These are phyloP conservation scores for Dendropsophus ebraccatus DNA, from an alignment of 2,113 vertebrate species.

Conservation along the genomic window DNA sequence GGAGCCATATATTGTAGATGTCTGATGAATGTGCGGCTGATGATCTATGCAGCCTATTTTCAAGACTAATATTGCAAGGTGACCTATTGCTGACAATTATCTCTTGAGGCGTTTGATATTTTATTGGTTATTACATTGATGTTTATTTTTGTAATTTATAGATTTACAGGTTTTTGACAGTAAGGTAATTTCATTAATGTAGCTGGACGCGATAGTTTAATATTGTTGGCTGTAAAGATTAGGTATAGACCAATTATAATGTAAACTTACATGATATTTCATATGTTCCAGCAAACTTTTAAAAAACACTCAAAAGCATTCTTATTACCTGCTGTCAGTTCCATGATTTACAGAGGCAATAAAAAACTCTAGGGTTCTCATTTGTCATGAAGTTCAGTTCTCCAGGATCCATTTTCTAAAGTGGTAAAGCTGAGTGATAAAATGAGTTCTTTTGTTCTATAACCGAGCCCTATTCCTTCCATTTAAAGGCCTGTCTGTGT, in stretches of 20 bases:
- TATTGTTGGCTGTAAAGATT: neutral
- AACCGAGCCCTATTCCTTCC: constrained; percentile 73
- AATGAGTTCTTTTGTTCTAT: constrained; percentile 83
- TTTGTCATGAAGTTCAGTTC: constrained; percentile 81
- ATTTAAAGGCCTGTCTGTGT: constrained; percentile 65
- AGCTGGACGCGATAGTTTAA: neutral
- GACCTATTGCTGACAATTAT: constrained; percentile 28
- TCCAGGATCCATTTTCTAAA: constrained; percentile 82
- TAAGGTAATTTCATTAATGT: constrained; percentile 3
- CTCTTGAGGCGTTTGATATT: neutral
- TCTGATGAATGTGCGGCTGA: neutral
- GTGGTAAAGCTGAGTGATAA: constrained; percentile 80
- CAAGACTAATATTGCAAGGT: constrained; percentile 19
- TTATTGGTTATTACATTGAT: neutral
- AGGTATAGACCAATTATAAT: neutral
- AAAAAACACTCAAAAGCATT: constrained; percentile 82
- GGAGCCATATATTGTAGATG: neutral
- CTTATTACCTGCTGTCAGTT: constrained; percentile 85
- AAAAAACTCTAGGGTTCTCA: constrained; percentile 83
- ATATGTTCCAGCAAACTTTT: constrained; percentile 85
- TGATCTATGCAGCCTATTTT: constrained; percentile 19
- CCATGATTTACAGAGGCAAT: constrained; percentile 85
- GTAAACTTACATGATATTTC: constrained; percentile 72
- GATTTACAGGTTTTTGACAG: neutral
- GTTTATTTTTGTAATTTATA: constrained; percentile 5